Conservation (phyloP, 2,797 vertebrate species). For the Neosilurus hyrtlii region DNA sequence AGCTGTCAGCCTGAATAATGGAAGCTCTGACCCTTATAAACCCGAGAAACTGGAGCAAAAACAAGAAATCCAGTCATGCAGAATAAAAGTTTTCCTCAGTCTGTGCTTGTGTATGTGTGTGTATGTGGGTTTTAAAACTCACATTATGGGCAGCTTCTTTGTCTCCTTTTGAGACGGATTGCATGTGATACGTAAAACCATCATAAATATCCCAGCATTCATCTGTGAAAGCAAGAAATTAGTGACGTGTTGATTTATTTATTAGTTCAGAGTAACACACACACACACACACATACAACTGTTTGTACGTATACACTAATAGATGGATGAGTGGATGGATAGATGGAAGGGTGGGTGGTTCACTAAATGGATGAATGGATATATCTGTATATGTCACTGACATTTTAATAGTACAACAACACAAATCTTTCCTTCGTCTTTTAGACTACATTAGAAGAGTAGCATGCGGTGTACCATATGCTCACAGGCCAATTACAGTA, state of each 20-base stretch:
- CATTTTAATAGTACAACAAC: not conserved
- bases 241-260: slow-evolving; percentile 17
- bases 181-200: slow-evolving; percentile 90
- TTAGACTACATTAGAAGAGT: not conserved
- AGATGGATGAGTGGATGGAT: not conserved
- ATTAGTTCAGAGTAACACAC: not conserved
- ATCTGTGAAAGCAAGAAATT: slow-evolving; percentile 72
- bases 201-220: slow-evolving; percentile 91
- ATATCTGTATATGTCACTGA: not conserved
- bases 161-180: slow-evolving; percentile 91
- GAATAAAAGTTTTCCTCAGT: not conserved
- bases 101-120: slow-evolving; percentile 5
- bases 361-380: not conserved
- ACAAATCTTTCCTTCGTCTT: not conserved
- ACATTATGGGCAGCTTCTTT: slow-evolving; percentile 93
- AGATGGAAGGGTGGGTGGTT: not conserved
- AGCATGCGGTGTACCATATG: not conserved
- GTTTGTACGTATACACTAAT: not conserved
- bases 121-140: slow-evolving; percentile 66
- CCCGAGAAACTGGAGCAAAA: slow-evolving; percentile 34
- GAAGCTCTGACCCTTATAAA: slow-evolving; percentile 6
- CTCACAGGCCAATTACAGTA: slow-evolving; percentile 12
- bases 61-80: slow-evolving; percentile 12
- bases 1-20: slow-evolving; percentile 30
- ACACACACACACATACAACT: not conserved